Evolutionary conservation across 2,113 vertebrate genomes (phyloP), one percentile per base, ranked within the genome.

Genomic region (Perca flavescens): DNA sequence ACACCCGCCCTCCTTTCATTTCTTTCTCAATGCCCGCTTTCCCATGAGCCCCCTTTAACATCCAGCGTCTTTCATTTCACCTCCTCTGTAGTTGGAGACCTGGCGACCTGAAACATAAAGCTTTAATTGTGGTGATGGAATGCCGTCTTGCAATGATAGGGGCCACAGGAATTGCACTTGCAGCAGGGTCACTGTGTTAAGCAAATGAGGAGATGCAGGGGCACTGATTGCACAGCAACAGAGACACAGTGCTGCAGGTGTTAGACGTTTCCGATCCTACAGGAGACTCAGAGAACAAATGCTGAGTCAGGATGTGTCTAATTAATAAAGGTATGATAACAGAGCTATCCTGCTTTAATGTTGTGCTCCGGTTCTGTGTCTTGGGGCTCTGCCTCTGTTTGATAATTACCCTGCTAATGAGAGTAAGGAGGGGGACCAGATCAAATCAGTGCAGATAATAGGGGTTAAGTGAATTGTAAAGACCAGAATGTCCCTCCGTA

Each of bases 1-100:
- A 65, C 69, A 54, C 47, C 22, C 6, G 10, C 40, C 67, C 56
- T 53, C 65, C 57, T 49, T 65, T 61, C 34, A 25, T 68, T 61
- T 65, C n/a, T 68, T 25, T 75, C 66, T 61, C 25, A 36, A 5
- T 43, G 64, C 50, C 50, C 15, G 21, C 28, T 71, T 56, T 76
- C 84, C 88, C 61, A 65, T 46, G 67, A 90, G 80, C 25, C 71
- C 49, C 50, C 65, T 84, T 83, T 62, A 86, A 78, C 74, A 66
- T 34, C 40, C 60, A 36, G 62, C 31, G 86, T 62, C 92, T 94
- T 94, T 95, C 86, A 88, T 91, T 93, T 94, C 90, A 92, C 92
- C 90, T 91, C 83, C 64, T 82, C 65, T 10, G 19, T 62, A 81
- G 79, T 11, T 15, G 64, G 65, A 83, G 84, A 80, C 84, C 87